phyloP scores from a whole-genome alignment of 2,888 invertebrate genomes.

The Alloscopus bannaensis region DNA sequence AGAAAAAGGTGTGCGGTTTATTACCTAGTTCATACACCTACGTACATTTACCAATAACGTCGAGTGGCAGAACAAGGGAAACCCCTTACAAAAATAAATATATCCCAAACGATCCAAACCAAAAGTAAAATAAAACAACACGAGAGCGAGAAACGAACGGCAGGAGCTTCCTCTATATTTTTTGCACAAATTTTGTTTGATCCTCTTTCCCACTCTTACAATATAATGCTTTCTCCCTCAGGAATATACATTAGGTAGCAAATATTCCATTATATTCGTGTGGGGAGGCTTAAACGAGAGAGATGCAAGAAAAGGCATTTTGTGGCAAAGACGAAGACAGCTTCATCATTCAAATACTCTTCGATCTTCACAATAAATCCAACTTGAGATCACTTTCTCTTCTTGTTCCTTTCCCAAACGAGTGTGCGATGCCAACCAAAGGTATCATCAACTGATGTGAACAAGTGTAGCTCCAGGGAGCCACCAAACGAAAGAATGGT shows the following conservation, averaged over 20 bases:
- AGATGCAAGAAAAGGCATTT: slow-evolving; percentile 16
- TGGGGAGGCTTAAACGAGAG: background rate
- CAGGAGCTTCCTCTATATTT: background rate
- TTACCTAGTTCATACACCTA: too few species aligned
- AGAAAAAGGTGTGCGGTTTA: too few species aligned
- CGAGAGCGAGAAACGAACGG: slow-evolving; percentile 1
- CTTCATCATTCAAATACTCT: slow-evolving; percentile 49
- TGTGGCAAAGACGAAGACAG: slow-evolving; percentile 44
- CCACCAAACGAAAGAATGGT: slow-evolving; percentile 9
- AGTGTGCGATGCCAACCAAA: slow-evolving; percentile 16
- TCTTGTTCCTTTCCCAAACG: too few species aligned
- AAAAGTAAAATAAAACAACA: slow-evolving; percentile 23
- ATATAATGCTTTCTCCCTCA: slow-evolving; percentile 9
- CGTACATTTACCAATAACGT: too few species aligned
- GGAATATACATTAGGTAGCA: slow-evolving; percentile 32
- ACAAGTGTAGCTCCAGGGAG: slow-evolving; percentile 36
- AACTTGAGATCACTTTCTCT: slow-evolving; percentile 50
- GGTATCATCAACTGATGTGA: slow-evolving; percentile 46
- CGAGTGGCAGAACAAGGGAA: too few species aligned
- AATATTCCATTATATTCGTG: slow-evolving; percentile 25
- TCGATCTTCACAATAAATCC: slow-evolving; percentile 55
- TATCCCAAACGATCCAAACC: background rate
- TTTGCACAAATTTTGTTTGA: slow-evolving; percentile 24
- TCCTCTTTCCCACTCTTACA: background rate
- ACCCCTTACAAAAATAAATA: too few species aligned